Conservation (phyloP, 2,797 vertebrate species). For the Carapus acus region DNA sequence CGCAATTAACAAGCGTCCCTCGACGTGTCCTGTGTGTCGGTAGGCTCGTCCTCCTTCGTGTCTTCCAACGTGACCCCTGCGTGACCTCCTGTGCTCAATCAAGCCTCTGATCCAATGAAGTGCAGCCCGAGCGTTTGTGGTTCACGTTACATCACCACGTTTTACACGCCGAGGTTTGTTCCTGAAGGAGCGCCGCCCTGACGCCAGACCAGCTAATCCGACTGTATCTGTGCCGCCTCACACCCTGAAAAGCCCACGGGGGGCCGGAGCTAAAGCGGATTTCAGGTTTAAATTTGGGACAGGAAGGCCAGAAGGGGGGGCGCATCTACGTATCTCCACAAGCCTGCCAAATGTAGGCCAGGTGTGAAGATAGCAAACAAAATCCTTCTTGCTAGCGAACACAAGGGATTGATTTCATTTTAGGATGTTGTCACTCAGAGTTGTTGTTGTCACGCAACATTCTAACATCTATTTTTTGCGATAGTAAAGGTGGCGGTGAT, state of each 20-base stretch:
- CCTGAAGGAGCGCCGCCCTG: not conserved
- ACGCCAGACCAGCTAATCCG: constrained; percentile 39
- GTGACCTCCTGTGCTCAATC: too few relatives aligned
- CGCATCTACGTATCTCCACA: constrained; percentile 40
- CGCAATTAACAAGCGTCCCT: too few relatives aligned
- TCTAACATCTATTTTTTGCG: constrained; percentile 18
- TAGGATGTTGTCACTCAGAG: too few relatives aligned
- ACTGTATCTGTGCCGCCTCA: not conserved
- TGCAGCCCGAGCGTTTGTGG: not conserved
- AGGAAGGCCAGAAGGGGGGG: too few relatives aligned
- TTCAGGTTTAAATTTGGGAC: constrained; percentile 22
- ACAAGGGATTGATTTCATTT: too few relatives aligned
- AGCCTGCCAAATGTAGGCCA: constrained; percentile 16
- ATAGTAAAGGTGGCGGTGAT: constrained; percentile 48
- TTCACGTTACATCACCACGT: constrained; percentile 5
- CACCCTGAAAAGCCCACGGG: not conserved
- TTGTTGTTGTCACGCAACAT: too few relatives aligned
- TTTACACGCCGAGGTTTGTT: too few relatives aligned
- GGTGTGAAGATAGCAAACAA: constrained; percentile 3
- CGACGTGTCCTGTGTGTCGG: not conserved
- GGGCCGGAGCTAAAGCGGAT: constrained; percentile 39
- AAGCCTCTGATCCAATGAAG: constrained; percentile 14
- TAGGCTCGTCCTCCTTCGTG: constrained; percentile 11
- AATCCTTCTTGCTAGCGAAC: too few relatives aligned
- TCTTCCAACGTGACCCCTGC: constrained; percentile 25